Conservation (phyloP, 2,888 invertebrate genomes). For the Noctua janthe region DNA sequence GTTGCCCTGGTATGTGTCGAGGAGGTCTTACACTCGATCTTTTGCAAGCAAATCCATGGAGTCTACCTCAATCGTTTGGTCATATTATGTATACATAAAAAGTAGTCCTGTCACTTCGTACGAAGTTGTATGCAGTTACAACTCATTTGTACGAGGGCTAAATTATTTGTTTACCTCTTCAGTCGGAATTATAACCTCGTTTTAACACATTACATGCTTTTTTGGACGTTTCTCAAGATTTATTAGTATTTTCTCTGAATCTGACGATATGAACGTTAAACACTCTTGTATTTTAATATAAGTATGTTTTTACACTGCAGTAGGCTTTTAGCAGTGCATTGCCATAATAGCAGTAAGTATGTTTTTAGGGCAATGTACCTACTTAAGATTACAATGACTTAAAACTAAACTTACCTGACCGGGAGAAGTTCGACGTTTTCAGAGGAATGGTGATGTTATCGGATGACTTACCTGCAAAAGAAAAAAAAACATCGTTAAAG, state of each 20-base stretch:
- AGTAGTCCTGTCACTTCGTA: conserved; percentile 6
- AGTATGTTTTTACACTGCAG: conserved; percentile 2
- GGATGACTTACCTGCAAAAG: conserved; percentile 50
- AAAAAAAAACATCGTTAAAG: background rate
- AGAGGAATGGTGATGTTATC: background rate
- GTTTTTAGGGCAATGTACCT: conserved; percentile 3
- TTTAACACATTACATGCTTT: conserved; percentile 42
- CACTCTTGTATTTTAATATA: conserved; percentile 5
- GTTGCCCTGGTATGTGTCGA: background rate
- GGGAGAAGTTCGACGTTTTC: background rate
- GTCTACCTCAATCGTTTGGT: background rate
- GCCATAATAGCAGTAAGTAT: background rate
- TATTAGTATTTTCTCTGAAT: conserved; percentile 52
- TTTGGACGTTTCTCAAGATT: conserved; percentile 51
- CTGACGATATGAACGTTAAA: conserved; percentile 27
- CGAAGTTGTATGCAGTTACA: conserved; percentile 19
- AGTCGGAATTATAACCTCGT: conserved; percentile 49
- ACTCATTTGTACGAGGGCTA: conserved; percentile 36
- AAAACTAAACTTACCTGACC: conserved; percentile 31
- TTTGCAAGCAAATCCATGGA: conserved; percentile 21
- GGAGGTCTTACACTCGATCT: background rate
- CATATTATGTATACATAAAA: conserved; percentile 5
- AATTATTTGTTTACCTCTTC: conserved; percentile 65
- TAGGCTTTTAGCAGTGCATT: no score
- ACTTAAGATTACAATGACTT: background rate